phyloP scores from a whole-genome alignment of 2,888 invertebrate species.

The Caenorhabditis doughertyi region DNA sequence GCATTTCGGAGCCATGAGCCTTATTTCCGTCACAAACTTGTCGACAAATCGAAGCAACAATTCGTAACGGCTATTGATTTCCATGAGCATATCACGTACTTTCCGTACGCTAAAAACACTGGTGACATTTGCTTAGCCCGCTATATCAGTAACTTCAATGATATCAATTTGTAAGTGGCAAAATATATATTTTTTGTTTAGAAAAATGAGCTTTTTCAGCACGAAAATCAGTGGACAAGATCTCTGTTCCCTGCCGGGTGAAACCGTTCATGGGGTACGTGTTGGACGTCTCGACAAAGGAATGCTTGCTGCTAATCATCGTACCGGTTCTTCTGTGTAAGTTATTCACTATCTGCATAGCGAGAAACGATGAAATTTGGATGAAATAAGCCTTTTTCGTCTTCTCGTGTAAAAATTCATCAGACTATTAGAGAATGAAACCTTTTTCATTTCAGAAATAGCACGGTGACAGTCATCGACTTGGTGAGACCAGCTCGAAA shows the following conservation, averaged over 20 bases:
- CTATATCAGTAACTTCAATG: constrained; percentile 63
- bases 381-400: no score
- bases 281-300: constrained; percentile 51
- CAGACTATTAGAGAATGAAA: no score
- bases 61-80: constrained; percentile 60
- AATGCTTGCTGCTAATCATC: constrained; percentile 51
- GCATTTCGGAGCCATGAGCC: constrained; percentile 36
- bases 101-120: constrained; percentile 54
- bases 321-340: constrained; percentile 33
- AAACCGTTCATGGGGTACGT: constrained; percentile 41
- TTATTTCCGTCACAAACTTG: constrained; percentile 41
- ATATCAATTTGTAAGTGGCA: constrained; percentile 57
- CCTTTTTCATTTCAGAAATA: constrained; percentile 56
- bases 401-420: no score
- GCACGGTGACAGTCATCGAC: constrained; percentile 50
- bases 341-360: no score
- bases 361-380: no score
- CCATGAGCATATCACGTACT: constrained; percentile 58
- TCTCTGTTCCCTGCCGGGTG: constrained; percentile 40
- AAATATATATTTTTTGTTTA: background rate
- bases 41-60: constrained; percentile 36
- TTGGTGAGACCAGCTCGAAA: constrained; percentile 36
- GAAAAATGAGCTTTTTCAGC: constrained; percentile 26
- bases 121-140: constrained; percentile 53
- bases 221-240: constrained; percentile 57